Percentiles rank a stretch among this genome's conserved stretches.
phyloP scores from a whole-genome alignment of 1,140 invertebrate genomes.

The Plodia interpunctella region DNA sequence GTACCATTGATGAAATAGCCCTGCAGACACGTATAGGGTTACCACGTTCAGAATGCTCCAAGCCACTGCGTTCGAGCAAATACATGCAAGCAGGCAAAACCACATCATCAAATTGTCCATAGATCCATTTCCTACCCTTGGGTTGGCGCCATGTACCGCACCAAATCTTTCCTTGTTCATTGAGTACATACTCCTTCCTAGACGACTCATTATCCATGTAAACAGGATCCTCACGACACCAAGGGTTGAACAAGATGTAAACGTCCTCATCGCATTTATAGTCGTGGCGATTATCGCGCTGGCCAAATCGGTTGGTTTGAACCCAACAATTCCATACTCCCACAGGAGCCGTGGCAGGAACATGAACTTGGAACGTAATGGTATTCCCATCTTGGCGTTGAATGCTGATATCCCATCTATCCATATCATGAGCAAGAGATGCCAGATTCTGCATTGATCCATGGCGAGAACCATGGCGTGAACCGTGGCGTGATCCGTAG shows the following conservation, averaged over 20 bases:
- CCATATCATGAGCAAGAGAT: conserved; percentile 75
- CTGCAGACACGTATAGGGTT: conserved; percentile 83
- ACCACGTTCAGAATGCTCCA: conserved; percentile 80
- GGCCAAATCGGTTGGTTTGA: conserved; percentile 77
- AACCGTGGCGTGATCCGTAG: conserved; percentile 57
- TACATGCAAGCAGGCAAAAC: conserved; percentile 81
- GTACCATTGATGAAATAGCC: conserved; percentile 84
- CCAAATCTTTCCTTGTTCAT: conserved; percentile 88
- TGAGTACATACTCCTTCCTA: conserved; percentile 84
- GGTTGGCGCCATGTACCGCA: conserved; percentile 82
- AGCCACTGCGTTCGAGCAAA: conserved; percentile 79
- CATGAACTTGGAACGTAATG: conserved; percentile 80
- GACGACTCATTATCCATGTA: conserved; percentile 82
- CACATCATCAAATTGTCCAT: conserved; percentile 85
- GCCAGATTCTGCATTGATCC: conserved; percentile 70
- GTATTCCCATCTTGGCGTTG: conserved; percentile 78
- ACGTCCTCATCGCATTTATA: conserved; percentile 80
- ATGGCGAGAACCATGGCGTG: conserved; percentile 63
- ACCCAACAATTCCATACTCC: conserved; percentile 83
- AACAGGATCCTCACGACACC: conserved; percentile 83
- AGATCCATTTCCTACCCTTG: conserved; percentile 84
- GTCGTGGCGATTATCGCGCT: conserved; percentile 74
- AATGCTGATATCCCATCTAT: conserved; percentile 80
- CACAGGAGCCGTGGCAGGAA: conserved; percentile 80
- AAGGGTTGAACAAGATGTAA: conserved; percentile 90